These are phyloP conservation scores for Torymus tubicola DNA, from an alignment of 2,888 invertebrate genomes.

Conservation along the genomic window DNA sequence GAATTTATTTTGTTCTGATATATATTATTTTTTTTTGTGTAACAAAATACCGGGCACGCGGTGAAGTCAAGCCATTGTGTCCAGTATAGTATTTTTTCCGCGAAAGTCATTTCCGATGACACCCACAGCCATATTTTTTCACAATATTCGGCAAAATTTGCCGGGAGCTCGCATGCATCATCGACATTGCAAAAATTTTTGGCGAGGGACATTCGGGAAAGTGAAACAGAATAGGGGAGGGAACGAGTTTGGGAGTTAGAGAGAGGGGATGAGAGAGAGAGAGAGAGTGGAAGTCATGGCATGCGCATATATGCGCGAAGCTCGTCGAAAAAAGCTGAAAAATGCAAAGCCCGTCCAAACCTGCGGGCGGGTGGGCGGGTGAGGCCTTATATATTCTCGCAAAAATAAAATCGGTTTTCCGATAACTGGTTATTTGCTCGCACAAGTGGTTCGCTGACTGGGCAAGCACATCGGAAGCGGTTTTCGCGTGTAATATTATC, in stretches of 20 bases:
- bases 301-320: conserved; percentile 21
- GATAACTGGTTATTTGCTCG: conserved; percentile 74
- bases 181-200: conserved; percentile 53
- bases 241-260: neutral
- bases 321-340: conserved; percentile 30
- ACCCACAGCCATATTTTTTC: neutral
- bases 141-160: conserved; percentile 40
- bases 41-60: conserved; percentile 32
- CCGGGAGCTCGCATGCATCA: conserved; percentile 40
- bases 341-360: conserved; percentile 47
- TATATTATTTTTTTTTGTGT: conserved; percentile 9
- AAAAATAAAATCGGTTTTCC: conserved; percentile 74
- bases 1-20: conserved; percentile 20
- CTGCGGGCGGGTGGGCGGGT: neutral
- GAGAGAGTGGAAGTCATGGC: conserved; percentile 7
- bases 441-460: conserved; percentile 73
- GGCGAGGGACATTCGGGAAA: conserved; percentile 25
- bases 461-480: conserved; percentile 72
- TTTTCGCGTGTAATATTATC: conserved; percentile 74
- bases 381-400: conserved; percentile 46
- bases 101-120: conserved; percentile 33
- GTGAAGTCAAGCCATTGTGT: conserved; percentile 32
- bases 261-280: conserved; percentile 19
- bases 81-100: conserved; percentile 33
- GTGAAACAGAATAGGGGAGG: conserved; percentile 25